Conservation (phyloP, 2,888 invertebrate genomes). For the Slavum lentiscoides region DNA sequence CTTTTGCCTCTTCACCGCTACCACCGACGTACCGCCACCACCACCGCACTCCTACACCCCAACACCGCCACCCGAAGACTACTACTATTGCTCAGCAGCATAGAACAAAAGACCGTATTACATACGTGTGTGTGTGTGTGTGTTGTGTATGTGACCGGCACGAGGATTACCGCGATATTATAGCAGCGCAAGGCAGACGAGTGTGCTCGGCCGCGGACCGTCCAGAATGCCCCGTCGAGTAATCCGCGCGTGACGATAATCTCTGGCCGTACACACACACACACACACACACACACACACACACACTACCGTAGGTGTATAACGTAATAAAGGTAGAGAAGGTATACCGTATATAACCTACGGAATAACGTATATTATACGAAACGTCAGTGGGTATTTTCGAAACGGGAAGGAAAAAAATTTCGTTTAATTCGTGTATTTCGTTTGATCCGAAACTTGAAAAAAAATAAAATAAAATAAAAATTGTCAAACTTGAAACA, state of each 20-base stretch:
- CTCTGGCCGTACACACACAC: background rate
- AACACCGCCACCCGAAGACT: constrained; percentile 16
- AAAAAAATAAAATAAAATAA: too few relatives aligned
- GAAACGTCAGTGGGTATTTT: background rate
- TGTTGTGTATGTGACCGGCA: constrained; percentile 13
- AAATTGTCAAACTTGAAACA: too few relatives aligned
- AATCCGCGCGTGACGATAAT: constrained; percentile 51
- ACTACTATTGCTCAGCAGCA: background rate
- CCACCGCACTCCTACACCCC: background rate
- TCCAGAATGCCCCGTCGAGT: constrained; percentile 20
- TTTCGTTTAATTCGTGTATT: too few relatives aligned
- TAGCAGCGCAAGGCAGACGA: constrained; percentile 7
- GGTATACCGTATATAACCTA: background rate
- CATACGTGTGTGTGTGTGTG: background rate
- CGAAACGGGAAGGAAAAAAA: too few relatives aligned
- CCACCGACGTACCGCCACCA: background rate
- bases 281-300: too few relatives aligned
- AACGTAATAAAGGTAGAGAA: background rate
- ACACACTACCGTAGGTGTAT: background rate
- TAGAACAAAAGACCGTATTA: constrained; percentile 43
- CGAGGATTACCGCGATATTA: constrained; percentile 27
- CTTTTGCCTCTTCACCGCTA: constrained; percentile 25
- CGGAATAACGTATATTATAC: background rate
- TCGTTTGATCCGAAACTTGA: too few relatives aligned
- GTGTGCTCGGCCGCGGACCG: constrained; percentile 35